These are phyloP conservation scores for Choloepus hoffmanni DNA, from an alignment of 2,113 vertebrate genomes.

Conservation along the genomic window DNA sequence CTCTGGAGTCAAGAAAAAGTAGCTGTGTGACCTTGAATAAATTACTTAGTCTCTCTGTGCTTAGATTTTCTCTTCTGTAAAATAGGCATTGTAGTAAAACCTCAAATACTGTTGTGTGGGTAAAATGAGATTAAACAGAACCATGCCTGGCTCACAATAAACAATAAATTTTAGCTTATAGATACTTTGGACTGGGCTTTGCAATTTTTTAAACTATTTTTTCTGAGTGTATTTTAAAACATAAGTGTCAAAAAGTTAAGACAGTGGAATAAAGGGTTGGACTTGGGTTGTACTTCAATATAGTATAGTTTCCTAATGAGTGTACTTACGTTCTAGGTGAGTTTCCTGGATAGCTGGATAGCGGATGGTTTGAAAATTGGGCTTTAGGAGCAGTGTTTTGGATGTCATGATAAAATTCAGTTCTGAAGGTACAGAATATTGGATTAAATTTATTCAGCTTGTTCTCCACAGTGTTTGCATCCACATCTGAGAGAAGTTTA, in stretches of 20 bases:
- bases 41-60: not conserved
- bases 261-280: not conserved
- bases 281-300: not conserved
- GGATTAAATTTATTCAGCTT: not conserved
- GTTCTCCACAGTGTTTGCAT: constrained; percentile 26
- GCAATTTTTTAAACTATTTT: not conserved
- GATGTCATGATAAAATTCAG: not conserved
- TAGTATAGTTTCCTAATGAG: not conserved
- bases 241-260: not conserved
- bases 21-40: not conserved
- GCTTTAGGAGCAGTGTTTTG: constrained; percentile 6
- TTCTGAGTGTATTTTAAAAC: not conserved
- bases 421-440: constrained; percentile 27
- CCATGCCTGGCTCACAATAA: not conserved
- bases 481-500: not conserved
- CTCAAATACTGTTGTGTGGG: not conserved
- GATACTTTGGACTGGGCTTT: not conserved
- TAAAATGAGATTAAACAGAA: not conserved
- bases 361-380: constrained; percentile 43
- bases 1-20: not conserved
- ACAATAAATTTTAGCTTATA: not conserved
- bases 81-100: not conserved
- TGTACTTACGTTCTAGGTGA: not conserved
- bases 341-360: constrained; percentile 16
- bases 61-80: constrained; percentile 14